Evolutionary conservation across 2,888 invertebrate species (phyloP).

Genomic region (Ptycholaimellus sp.): DNA sequence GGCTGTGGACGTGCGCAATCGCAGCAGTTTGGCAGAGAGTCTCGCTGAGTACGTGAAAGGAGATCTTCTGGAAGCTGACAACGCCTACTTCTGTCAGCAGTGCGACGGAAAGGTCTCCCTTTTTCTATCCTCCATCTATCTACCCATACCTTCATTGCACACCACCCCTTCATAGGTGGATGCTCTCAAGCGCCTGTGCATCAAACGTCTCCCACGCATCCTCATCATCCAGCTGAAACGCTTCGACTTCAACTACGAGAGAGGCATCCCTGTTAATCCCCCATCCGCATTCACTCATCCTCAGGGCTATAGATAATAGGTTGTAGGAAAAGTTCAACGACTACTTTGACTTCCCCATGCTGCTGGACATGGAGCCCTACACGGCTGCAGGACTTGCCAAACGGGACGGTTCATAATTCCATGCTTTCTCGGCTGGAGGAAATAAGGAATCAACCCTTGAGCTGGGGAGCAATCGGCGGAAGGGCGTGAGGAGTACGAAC

Average conservation of each 20-base stretch:
- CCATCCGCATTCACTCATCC: constrained; percentile 33
- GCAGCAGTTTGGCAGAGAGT: constrained; percentile 81
- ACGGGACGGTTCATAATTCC: constrained; percentile 42
- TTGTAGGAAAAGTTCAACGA: constrained; percentile 94
- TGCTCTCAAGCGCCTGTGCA: constrained; percentile 81
- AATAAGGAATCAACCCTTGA: too few relatives aligned
- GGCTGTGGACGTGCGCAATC: constrained; percentile 85
- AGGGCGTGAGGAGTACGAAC: constrained; percentile 40
- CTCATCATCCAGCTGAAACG: constrained; percentile 87
- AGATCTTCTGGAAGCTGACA: constrained; percentile 82
- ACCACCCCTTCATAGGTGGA: constrained; percentile 48
- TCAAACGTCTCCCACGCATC: constrained; percentile 82
- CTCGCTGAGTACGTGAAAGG: too few relatives aligned
- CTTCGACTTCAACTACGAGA: constrained; percentile 91
- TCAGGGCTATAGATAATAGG: constrained; percentile 42
- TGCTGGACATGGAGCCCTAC: constrained; percentile 88
- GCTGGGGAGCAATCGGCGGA: not conserved
- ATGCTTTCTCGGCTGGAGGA: constrained; percentile 38
- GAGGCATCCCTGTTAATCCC: not conserved
- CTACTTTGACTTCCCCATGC: constrained; percentile 91
- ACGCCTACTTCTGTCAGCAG: constrained; percentile 94
- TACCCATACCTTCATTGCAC: not conserved
- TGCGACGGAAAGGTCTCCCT: constrained; percentile 86
- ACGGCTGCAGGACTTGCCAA: constrained; percentile 81
- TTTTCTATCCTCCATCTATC: too few relatives aligned